phyloP scores from a whole-genome alignment of 2,113 vertebrate species.

The Thamnaconus septentrionalis region DNA sequence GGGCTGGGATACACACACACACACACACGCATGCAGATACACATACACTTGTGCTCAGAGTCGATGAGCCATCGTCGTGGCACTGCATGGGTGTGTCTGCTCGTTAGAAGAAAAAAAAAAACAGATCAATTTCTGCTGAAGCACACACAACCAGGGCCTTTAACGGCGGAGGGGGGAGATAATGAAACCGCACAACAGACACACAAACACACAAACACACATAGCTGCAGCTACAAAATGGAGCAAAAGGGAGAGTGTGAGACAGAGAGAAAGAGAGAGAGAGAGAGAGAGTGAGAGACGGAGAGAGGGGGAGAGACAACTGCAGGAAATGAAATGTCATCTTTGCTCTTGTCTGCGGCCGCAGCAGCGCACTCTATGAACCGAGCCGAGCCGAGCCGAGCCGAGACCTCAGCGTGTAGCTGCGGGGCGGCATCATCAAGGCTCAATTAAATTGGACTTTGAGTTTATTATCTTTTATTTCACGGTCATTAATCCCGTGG shows the following conservation, averaged over 20 bases:
- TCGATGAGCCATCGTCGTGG: constrained; percentile 42
- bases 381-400: constrained; percentile 1
- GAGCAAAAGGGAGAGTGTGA: constrained; percentile 6
- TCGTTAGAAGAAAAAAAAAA: constrained; percentile 3
- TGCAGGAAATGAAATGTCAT: constrained; percentile 43
- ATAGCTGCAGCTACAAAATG: constrained; percentile 16
- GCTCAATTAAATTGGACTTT: constrained; percentile 13
- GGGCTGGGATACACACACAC: background rate
- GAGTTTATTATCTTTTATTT: constrained; percentile 15
- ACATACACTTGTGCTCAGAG: constrained; percentile 10
- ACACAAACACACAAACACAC: background rate
- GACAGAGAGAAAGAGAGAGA: too few species aligned
- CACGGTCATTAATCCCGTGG: constrained; percentile 7
- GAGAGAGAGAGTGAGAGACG: too few species aligned
- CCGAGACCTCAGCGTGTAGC: constrained; percentile 2
- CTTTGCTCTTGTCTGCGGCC: constrained; percentile 32
- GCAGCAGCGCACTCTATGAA: background rate
- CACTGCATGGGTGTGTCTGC: constrained; percentile 13
- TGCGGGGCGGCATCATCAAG: constrained; percentile 19
- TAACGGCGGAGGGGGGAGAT: constrained; percentile 15
- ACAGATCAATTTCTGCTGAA: constrained; percentile 59
- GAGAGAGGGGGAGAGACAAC: constrained; percentile 2
- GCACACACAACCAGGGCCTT: constrained; percentile 21
- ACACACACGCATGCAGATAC: constrained; percentile 15
- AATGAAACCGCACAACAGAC: constrained; percentile 1